Base-by-base conservation (phyloP, 2,113 vertebrate genomes). In the Oceanites oceanicus region DNA sequence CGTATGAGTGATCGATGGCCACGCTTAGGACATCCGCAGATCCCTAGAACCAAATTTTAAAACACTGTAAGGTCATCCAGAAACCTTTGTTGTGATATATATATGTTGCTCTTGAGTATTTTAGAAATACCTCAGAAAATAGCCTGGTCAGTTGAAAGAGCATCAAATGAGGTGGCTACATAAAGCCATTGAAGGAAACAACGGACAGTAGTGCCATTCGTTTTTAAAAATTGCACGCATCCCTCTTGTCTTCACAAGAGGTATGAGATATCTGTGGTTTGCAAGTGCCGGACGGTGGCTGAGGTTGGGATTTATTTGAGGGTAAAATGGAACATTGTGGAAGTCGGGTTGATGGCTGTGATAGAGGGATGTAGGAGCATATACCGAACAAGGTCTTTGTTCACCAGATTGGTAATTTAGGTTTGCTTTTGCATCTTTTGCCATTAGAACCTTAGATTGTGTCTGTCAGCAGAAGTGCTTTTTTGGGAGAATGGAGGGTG, bases 201-300 rank as follows among this genome's bases (percentile, higher is more conserved):
- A 36, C 0, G 0, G 42, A 38, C 7, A 23, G 18, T 42, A 18
- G 4, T 59, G 34, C 36, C 59, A 8, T 47, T 86, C 11, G 19
- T 61, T 23, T 38, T 55, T 47, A 4, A 4, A 38, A 86, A 77
- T 32, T 32, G 22, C 13, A 15, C 1, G 0, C 15, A 18, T 58
- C 2, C 9, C 19, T 58, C 34, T 67, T 45, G 34, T 58, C 58
- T 83, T 78, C 49, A 4, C 1, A 49, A 47, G 9, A 49, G 49
- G 19, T 4, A 3, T 49, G 40, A 36, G 75, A 4, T 27, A 11
- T n/a, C 63, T 87, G 49, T 38, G 77, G 18, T 66, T 83, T 95
- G 58, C 13, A 20, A 32, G 49, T 13, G 10, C 40, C 62, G 45
- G 45, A 2, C n/a, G 32, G 16, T 36, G 4, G 7, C 70, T 70